Evolutionary conservation across 2,113 vertebrate genomes (phyloP), one percentile per base, ranked within the genome.

Genomic region (Uria aalge): DNA sequence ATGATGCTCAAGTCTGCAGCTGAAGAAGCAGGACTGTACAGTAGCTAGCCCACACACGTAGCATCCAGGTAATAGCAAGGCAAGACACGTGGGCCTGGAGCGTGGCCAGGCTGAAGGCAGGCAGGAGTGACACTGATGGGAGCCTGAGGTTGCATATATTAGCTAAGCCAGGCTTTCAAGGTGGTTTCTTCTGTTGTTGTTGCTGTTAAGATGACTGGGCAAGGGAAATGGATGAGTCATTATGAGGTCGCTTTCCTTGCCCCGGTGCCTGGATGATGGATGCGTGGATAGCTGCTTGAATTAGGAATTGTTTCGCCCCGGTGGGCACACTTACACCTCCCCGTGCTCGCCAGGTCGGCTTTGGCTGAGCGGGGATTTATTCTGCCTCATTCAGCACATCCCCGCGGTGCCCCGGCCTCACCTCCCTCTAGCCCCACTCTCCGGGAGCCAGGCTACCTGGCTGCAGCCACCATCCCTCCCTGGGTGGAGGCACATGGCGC

Each of bases 341-440:
- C 20, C 4, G 0, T 0, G 9, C 45, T 92, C 41, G 1, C 38
- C 62, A 34, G 71, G 36, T 69, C 81, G 55, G 78, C 85, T 62
- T 6, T 2, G 2, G 24, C 12, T 2, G 6, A 79, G 74, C 8
- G 2, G 66, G 59, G 87, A 57, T 91, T 90, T 64, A 57, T 78
- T 78, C 56, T 88, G 87, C 66, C 77, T 79, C 50, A 1, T 48
- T 82, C 81, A 69, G 90, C 81, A 11, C 45, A 23, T 89, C 53
- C n/a, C 66, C 1, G 4, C 0, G 0, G 8, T 68, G 52, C 56
- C 34, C 82, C 26, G 4, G 6, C 77, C 43, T 63, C 14, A 0
- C 12, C 32, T 62, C 29, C 32, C 45, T 69, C 64, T 2, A 7
- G 55, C 56, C 62, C 29, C 1, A 1, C 79, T 29, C 50, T 5